Base-by-base conservation (phyloP, 2,113 vertebrate genomes). In the Channa maculata region DNA sequence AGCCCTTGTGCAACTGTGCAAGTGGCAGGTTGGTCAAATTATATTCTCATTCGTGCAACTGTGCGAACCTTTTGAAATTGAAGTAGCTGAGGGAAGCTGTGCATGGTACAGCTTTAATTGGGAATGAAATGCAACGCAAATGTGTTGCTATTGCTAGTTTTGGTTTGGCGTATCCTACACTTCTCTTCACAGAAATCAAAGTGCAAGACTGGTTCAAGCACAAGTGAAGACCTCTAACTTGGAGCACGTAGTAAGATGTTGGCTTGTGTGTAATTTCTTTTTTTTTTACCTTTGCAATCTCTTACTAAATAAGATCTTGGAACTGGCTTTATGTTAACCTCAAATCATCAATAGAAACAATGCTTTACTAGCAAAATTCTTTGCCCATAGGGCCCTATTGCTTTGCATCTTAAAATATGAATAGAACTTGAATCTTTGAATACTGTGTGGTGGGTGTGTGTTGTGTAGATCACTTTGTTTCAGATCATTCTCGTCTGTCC, bases 401-500 rank as follows among this genome's bases (percentile, higher is more conserved):
- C 90, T 90, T 92, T 89, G 86, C 91, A 89, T 92, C 84, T 88
- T 86, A 85, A 90, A 88, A 89, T 80, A 88, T 87, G 75, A 88
- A 77, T 91, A 81, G 78, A 88, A 80, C 77, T 78, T 77, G 24
- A 88, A 79, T 88, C 82, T 83, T 86, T 88, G 69, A 89, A 86
- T 91, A 78, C 75, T 91, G 84, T 94, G 90, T 93, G 91, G 92
- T 93, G 93, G 92, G 91, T 92, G 88, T 92, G 88, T 92, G 89
- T 94, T 92, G 83, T 92, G 89, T 90, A 93, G 91, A 88, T 92
- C 87, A 92, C 84, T 94, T 93, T 94, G 92, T 95, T 95, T 91
- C 94, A 95, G 94, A 94, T 94, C 89, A 87, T 91, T 89, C 77
- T 91, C 90, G 84, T 91, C 93, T 93, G 91, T 94, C 92, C 57